Base-by-base conservation (phyloP, 2,888 invertebrate species). In the Uloborus plumipes region DNA sequence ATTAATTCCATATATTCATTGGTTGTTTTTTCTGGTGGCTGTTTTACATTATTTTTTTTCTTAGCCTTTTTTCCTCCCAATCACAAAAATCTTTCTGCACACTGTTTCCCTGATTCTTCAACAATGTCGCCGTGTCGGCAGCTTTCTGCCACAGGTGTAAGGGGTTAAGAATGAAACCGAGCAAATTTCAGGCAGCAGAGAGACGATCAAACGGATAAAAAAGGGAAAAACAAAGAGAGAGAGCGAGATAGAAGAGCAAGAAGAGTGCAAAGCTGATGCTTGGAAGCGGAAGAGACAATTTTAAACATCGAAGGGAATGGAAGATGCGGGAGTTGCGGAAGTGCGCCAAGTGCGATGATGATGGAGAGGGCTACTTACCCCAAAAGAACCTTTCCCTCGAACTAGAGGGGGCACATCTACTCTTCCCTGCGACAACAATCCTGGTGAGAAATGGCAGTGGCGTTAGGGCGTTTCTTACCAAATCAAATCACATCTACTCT, bases 181-280 rank as follows among this genome's bases (percentile, higher is more conserved):
- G 39, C 39, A 39, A 39, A 1, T 39, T n/a, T 39, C 39, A 39
- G 39, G 39, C 39, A 39, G 39, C 39, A 39, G 39, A 39, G 39
- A 39, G 39, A 39, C 9, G 7, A 39, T 11, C 39, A 39, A 39
- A 39, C 11, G 39, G 39, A 39, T 39, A 39, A 39, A 4, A 9
- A 14, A 9, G 65, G 51, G 26, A 1, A 64, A 26, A 49, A 39
- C n/a, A 6, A 73, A 31, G 53, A 64, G 26, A 20, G 14, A n/a
- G 26, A 26, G 26, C 62, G 49, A 80, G 69, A 80, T 67, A 59
- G 62, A 73, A 81, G 80, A 80, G 74, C 49, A 74, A 80, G 74
- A 81, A 81, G 80, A 81, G 80, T 81, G 80, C 80, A 81, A 81
- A 81, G 80, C 80, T 80, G 78, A 74, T 71, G 80, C 80, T 55